Evolutionary conservation across 2,113 vertebrate genomes (phyloP), one percentile per base, ranked within the genome.

Genomic region (Clupea harengus): DNA sequence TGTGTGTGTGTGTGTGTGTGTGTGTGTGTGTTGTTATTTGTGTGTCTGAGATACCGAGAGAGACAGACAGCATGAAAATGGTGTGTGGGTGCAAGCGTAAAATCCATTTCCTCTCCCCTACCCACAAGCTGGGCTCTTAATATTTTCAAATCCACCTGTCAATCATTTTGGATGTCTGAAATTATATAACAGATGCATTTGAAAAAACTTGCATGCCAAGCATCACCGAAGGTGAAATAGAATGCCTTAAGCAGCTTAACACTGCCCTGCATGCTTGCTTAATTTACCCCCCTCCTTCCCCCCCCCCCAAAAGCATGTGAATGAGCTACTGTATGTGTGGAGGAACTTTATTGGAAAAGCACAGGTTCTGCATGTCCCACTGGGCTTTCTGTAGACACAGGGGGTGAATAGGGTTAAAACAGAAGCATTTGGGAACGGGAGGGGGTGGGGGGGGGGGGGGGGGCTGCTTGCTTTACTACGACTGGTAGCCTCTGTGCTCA

Each of bases 351-450:
- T 72, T 28, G 64, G 81, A 83, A 82, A 85, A 85, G 54, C 20
- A 46, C 57, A 57, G 46, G 85, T 72, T 85, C 82, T 86, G 85
- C 83, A 45, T 84, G 85, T 88, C 87, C 85, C 87, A 84, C 85
- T 32, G 72, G 87, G n/a, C 78, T 86, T 47, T 86, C 87, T 46
- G 81, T 88, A 85, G 72, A 84, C 81, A 72, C 57, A 85, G 46
- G 81, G 44, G 83, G 72, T 88, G 84, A 81, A 50, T 10, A 57
- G 67, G 81, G 44, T 75, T 83, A 32, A 39, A 84, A 86, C 85
- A 86, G 85, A 86, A 84, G 87, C 82, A 81, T 82, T 84, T 39
- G 81, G 32, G 7, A 47, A 28, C 8, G 44, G 22, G 20, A 22
- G 83, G 17, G 10, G 39, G 7, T 47, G 47, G 82, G 45, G 87